These are phyloP conservation scores for Brachyrhaphis roseni DNA, from an alignment of 2,797 vertebrate genomes.

Conservation along the genomic window DNA sequence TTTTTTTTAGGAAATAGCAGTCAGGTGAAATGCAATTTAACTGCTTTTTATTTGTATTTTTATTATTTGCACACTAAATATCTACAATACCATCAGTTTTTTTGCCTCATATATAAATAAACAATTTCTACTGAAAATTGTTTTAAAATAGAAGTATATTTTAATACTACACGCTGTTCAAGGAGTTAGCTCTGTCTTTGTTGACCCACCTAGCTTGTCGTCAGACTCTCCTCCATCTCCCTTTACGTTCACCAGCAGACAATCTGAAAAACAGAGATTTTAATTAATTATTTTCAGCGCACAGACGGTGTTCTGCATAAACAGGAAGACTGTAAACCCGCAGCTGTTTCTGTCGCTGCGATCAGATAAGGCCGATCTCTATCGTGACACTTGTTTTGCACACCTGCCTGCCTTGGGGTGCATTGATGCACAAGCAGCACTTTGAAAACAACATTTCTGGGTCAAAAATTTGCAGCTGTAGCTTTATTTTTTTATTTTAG, in stretches of 20 bases:
- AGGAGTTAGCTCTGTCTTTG: neutral
- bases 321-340: slow-evolving; percentile 44
- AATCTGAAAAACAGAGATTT: slow-evolving; percentile 61
- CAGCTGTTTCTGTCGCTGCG: neutral
- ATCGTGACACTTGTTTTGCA: neutral
- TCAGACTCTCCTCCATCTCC: slow-evolving; percentile 45
- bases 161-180: too few relatives aligned
- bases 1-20: too few relatives aligned
- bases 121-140: neutral
- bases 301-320: neutral
- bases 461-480: neutral
- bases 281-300: slow-evolving; percentile 5
- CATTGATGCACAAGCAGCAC: neutral
- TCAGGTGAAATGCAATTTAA: too few relatives aligned
- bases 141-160: neutral
- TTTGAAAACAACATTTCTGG: neutral
- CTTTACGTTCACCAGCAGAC: slow-evolving; percentile 48
- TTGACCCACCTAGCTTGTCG: slow-evolving; percentile 55
- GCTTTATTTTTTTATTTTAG: neutral
- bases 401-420: neutral
- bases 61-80: neutral
- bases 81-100: neutral
- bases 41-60: too few relatives aligned
- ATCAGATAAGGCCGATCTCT: slow-evolving; percentile 43
- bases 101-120: neutral